A percentile compares a stretch with the other conserved stretches of the same genome.
These are phyloP conservation scores for Choloepus didactylus DNA, from an alignment of 2,797 vertebrate genomes.

Conservation along the genomic window DNA sequence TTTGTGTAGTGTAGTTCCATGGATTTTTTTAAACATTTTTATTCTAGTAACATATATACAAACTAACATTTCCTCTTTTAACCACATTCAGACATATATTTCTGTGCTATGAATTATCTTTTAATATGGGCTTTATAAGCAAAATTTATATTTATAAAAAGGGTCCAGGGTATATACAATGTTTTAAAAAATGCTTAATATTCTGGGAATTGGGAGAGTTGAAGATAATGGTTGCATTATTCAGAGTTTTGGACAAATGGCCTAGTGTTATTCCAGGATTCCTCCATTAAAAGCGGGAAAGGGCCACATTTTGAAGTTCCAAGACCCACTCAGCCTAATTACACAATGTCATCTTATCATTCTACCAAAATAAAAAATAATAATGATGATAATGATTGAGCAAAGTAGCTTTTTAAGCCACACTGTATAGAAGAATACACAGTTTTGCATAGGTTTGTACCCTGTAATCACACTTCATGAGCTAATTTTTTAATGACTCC, in stretches of 20 bases:
- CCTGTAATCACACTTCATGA: constrained; percentile 31
- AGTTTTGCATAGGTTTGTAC: neutral
- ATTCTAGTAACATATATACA: too few species aligned
- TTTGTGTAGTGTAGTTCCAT: too few species aligned
- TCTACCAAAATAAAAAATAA: neutral
- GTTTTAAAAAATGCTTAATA: neutral
- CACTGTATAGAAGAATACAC: neutral
- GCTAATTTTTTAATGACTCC: constrained; percentile 59
- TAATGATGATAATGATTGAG: neutral
- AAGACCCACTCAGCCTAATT: neutral
- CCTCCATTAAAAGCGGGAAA: neutral
- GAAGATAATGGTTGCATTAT: neutral
- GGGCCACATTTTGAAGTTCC: neutral
- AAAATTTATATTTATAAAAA: neutral
- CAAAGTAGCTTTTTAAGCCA: constrained; percentile 15
- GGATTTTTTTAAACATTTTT: too few species aligned
- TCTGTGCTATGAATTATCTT: neutral
- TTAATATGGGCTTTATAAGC: neutral
- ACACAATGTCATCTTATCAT: neutral
- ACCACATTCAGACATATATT: too few species aligned
- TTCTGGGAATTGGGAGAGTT: neutral
- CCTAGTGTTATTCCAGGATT: neutral
- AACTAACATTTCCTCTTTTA: too few species aligned
- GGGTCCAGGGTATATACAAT: neutral
- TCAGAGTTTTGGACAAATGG: neutral